These are phyloP conservation scores for Rhinatrema bivittatum DNA, from an alignment of 2,797 vertebrate genomes.

Conservation along the genomic window DNA sequence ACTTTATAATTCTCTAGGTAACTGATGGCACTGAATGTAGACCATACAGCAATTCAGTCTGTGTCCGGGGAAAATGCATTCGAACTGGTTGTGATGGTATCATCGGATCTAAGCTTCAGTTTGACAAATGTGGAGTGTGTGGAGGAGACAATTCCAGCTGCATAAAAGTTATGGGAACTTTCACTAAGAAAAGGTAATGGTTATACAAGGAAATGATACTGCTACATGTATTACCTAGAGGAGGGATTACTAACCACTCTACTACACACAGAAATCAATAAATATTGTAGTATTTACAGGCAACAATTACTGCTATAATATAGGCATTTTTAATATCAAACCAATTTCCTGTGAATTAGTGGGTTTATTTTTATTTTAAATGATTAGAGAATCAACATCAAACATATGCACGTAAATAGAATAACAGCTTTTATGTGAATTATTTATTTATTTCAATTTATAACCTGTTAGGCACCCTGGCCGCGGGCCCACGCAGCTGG, in stretches of 20 bases:
- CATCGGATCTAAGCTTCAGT: conserved; percentile 92
- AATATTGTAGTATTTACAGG: no score
- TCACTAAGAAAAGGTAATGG: conserved; percentile 86
- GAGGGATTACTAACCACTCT: neutral
- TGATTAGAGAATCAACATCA: no score
- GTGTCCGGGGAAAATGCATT: conserved; percentile 86
- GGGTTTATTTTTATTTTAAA: no score
- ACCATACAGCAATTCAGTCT: conserved; percentile 87
- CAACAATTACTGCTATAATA: no score
- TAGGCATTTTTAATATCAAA: no score
- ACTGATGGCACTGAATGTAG: conserved; percentile 83
- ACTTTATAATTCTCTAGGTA: conserved; percentile 57
- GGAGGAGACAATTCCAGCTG: conserved; percentile 90
- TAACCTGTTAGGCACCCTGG: no score
- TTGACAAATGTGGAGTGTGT: conserved; percentile 89
- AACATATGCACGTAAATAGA: no score
- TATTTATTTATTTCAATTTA: no score
- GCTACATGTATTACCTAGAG: no score
- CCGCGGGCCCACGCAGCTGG: no score
- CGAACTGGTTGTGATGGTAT: conserved; percentile 90
- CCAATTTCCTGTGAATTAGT: no score
- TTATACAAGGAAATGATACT: neutral
- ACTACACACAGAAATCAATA: neutral
- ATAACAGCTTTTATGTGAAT: no score
- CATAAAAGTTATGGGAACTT: conserved; percentile 82